phyloP scores from a whole-genome alignment of 2,113 vertebrate genomes.

The Pomatorhinus ruficollis region DNA sequence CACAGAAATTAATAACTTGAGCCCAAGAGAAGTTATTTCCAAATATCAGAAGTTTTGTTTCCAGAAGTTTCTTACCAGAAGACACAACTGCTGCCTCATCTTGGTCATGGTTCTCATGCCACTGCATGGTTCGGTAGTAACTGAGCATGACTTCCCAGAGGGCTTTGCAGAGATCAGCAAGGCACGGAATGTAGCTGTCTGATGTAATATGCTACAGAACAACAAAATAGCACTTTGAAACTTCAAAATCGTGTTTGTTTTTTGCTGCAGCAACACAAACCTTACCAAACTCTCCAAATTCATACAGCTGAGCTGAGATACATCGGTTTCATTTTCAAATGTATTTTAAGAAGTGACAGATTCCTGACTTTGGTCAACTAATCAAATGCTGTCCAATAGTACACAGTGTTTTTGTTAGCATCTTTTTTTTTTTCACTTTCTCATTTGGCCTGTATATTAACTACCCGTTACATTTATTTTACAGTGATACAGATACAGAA shows the following conservation, averaged over 20 bases:
- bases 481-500: background rate
- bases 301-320: background rate
- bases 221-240: background rate
- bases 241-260: background rate
- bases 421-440: background rate
- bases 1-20: background rate
- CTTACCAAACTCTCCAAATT: background rate
- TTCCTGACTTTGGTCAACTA: background rate
- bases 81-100: conserved; percentile 72
- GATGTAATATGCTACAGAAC: conserved; percentile 89
- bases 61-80: conserved; percentile 76
- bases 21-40: background rate
- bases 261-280: background rate
- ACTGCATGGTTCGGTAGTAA: conserved; percentile 95
- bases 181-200: conserved; percentile 98
- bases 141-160: conserved; percentile 99
- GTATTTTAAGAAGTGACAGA: background rate
- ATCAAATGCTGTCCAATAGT: background rate
- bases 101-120: conserved; percentile 91
- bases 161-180: conserved; percentile 96
- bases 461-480: background rate
- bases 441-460: background rate
- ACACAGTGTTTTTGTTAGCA: background rate
- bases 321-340: background rate
- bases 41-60: background rate